phyloP scores from a whole-genome alignment of 1,140 invertebrate genomes.

The Xylocopa sonorina region DNA sequence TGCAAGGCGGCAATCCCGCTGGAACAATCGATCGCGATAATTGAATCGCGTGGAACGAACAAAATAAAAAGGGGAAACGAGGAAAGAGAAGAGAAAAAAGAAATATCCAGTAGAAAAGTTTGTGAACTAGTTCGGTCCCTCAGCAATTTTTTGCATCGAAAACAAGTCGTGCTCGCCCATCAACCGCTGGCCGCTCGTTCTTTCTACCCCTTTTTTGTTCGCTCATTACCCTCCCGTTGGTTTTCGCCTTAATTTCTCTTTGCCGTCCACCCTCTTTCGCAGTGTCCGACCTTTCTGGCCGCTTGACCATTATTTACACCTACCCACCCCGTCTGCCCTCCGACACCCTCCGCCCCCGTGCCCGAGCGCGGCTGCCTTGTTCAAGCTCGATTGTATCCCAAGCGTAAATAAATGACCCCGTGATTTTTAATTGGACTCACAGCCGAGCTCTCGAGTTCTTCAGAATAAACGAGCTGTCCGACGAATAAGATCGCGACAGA shows the following conservation, averaged over 20 bases:
- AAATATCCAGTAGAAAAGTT: constrained; percentile 13
- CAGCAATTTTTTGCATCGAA: constrained; percentile 4
- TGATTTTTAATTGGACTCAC: constrained; percentile 71
- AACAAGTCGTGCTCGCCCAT: constrained; percentile 1
- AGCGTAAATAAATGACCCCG: constrained; percentile 65
- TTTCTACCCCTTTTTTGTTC: constrained; percentile 32
- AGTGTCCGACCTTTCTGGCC: constrained; percentile 60
- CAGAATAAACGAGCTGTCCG: constrained; percentile 55
- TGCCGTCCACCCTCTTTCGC: constrained; percentile 56
- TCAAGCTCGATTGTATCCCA: constrained; percentile 57
- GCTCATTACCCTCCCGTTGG: constrained; percentile 63
- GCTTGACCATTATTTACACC: constrained; percentile 71
- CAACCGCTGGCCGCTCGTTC: background rate
- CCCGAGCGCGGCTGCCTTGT: constrained; percentile 6
- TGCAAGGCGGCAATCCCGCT: background rate
- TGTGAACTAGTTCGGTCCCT: constrained; percentile 1
- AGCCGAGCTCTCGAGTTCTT: constrained; percentile 40
- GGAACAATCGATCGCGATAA: constrained; percentile 22
- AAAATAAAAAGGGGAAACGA: background rate
- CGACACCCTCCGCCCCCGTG: background rate
- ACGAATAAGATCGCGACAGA: constrained; percentile 45
- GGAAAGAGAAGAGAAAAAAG: background rate
- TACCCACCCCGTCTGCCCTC: constrained; percentile 22
- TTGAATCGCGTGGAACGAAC: constrained; percentile 13
- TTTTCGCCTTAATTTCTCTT: constrained; percentile 62